phyloP scores from a whole-genome alignment of 2,888 invertebrate species.

The Galeopsomyia nigrocyanea region DNA sequence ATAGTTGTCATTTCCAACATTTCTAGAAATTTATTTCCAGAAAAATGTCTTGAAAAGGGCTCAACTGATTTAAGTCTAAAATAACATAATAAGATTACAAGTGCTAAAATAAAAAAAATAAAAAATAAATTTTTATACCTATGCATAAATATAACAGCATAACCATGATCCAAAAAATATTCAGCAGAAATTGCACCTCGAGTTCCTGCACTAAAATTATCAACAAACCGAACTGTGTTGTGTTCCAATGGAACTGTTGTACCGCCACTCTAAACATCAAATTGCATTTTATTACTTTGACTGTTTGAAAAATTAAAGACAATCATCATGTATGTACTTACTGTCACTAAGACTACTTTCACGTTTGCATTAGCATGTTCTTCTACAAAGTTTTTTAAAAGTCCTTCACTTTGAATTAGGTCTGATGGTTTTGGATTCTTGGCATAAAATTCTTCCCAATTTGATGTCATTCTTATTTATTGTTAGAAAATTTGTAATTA shows the following conservation, averaged over 20 bases:
- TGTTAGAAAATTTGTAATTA: slow-evolving; percentile 7
- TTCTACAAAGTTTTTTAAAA: slow-evolving; percentile 82
- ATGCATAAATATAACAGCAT: slow-evolving; percentile 95
- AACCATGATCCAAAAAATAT: slow-evolving; percentile 89
- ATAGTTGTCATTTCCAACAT: slow-evolving; percentile 80
- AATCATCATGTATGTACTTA: slow-evolving; percentile 68
- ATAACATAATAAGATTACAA: slow-evolving; percentile 7
- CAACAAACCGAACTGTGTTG: slow-evolving; percentile 97
- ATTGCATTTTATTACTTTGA: slow-evolving; percentile 40
- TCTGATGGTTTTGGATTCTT: slow-evolving; percentile 83
- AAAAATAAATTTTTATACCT: slow-evolving; percentile 64
- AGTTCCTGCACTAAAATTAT: slow-evolving; percentile 98
- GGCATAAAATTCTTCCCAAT: slow-evolving; percentile 90
- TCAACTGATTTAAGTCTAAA: slow-evolving; percentile 85
- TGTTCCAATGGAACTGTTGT: slow-evolving; percentile 97
- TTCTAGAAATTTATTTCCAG: slow-evolving; percentile 82
- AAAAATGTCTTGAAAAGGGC: slow-evolving; percentile 92
- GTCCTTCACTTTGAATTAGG: slow-evolving; percentile 80
- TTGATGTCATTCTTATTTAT: slow-evolving; percentile 65
- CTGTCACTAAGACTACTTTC: slow-evolving; percentile 85
- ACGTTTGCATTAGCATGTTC: slow-evolving; percentile 77
- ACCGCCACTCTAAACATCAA: slow-evolving; percentile 84
- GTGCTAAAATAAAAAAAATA: slow-evolving; percentile 8
- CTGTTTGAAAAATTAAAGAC: slow-evolving; percentile 4
- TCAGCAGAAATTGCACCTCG: slow-evolving; percentile 96